Evolutionary conservation across 2,113 vertebrate species (phyloP).

Genomic region (Muntiacus reevesi): DNA sequence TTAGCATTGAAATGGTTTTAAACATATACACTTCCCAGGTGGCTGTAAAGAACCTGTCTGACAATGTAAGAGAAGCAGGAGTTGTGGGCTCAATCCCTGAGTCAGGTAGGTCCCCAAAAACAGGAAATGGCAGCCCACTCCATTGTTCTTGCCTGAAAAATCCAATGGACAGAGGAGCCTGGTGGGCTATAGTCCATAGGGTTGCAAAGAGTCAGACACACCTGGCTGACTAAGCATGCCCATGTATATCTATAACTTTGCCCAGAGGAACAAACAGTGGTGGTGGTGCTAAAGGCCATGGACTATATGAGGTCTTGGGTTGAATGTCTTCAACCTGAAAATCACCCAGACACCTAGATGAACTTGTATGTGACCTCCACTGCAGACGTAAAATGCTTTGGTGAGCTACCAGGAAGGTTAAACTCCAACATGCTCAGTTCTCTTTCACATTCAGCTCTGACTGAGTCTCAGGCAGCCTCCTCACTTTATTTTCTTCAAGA

Average conservation of each 20-base stretch:
- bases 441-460: not conserved
- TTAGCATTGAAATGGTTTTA: not conserved
- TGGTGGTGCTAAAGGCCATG: not conserved
- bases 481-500: not conserved
- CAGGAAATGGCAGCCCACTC: too few species aligned
- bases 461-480: not conserved
- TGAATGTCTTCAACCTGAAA: not conserved
- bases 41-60: too few species aligned
- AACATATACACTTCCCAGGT: not conserved
- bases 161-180: too few species aligned
- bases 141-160: too few species aligned
- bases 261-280: not conserved
- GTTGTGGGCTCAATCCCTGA: too few species aligned
- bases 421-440: not conserved
- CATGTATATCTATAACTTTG: not conserved
- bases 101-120: too few species aligned
- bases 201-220: too few species aligned
- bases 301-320: not conserved
- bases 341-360: not conserved
- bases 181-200: too few species aligned
- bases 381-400: not conserved
- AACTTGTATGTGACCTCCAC: not conserved
- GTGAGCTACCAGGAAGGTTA: not conserved
- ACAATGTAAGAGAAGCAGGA: too few species aligned
- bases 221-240: too few species aligned